Percentiles rank a stretch among this genome's conserved stretches.
phyloP scores from a whole-genome alignment of 2,797 vertebrate genomes.

The Karalla daura region DNA sequence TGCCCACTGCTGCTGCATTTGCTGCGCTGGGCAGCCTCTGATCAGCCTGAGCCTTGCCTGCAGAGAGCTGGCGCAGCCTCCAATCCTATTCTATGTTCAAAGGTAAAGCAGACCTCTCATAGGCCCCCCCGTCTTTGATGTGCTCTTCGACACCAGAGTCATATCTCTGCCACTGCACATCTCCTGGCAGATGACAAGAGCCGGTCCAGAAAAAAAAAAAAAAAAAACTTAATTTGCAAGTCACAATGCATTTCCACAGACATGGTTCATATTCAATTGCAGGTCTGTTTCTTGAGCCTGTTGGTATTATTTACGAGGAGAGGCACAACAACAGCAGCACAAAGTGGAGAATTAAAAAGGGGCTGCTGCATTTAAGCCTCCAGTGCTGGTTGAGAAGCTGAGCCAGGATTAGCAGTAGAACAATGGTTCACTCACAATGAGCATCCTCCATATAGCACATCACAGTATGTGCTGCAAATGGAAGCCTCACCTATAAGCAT shows the following conservation, averaged over 20 bases:
- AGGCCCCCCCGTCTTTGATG: conserved; percentile 88
- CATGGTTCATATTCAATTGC: conserved; percentile 69
- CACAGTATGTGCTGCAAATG: conserved; percentile 65
- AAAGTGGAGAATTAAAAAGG: conserved; percentile 75
- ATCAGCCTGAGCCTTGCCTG: conserved; percentile 84
- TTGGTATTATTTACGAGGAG: conserved; percentile 70
- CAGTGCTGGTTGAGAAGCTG: conserved; percentile 73
- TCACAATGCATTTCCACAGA: conserved; percentile 84
- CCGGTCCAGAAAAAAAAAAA: conserved; percentile 62
- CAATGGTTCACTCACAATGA: conserved; percentile 77
- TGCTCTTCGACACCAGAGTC: conserved; percentile 90
- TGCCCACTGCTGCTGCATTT: conserved; percentile 77
- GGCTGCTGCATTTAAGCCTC: conserved; percentile 76
- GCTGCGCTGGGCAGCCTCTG: conserved; percentile 81
- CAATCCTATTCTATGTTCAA: conserved; percentile 90
- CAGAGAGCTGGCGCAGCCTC: conserved; percentile 87
- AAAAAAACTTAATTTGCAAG: conserved; percentile 88
- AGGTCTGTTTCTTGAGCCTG: conserved; percentile 67
- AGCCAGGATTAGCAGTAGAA: conserved; percentile 79
- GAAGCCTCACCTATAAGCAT: conserved; percentile 69
- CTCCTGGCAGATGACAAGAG: conserved; percentile 85
- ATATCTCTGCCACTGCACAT: conserved; percentile 84
- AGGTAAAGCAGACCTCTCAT: conserved; percentile 87
- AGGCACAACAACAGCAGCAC: conserved; percentile 67
- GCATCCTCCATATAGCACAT: conserved; percentile 71